Percentiles rank a stretch among this genome's conserved stretches.
Conservation (phyloP, 2,113 vertebrate species). For the Aviceda subcristata region DNA sequence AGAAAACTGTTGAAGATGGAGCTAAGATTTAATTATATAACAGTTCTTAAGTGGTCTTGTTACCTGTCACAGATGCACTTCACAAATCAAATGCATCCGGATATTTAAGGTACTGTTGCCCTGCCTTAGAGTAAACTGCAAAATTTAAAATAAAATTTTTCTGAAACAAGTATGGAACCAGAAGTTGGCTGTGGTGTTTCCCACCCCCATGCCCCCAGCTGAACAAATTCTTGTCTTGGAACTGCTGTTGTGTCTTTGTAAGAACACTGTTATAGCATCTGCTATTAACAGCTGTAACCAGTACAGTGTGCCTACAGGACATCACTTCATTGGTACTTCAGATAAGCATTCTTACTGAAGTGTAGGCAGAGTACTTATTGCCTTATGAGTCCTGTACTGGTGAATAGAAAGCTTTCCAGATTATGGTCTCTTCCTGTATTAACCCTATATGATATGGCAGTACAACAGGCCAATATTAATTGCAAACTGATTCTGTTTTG, state of each 20-base stretch:
- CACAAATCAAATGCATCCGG: not conserved
- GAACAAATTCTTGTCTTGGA: not conserved
- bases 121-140: not conserved
- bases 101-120: not conserved
- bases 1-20: not conserved
- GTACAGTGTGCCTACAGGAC: not conserved
- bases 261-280: not conserved
- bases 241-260: not conserved
- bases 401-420: not conserved
- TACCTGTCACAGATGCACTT: not conserved
- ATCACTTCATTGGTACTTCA: not conserved
- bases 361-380: not conserved
- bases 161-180: not conserved
- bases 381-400: not conserved
- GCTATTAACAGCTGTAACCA: not conserved
- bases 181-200: not conserved
- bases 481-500: not conserved
- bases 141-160: not conserved
- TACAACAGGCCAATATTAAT: not conserved
- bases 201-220: no score
- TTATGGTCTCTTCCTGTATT: not conserved
- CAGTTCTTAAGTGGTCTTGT: not conserved
- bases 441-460: rapidly evolving
- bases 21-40: not conserved
- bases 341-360: not conserved